These are phyloP conservation scores for Pelagia noctiluca DNA, from an alignment of 30 jellyfish, hydroid and myxozoan species.

Conservation along the genomic window DNA sequence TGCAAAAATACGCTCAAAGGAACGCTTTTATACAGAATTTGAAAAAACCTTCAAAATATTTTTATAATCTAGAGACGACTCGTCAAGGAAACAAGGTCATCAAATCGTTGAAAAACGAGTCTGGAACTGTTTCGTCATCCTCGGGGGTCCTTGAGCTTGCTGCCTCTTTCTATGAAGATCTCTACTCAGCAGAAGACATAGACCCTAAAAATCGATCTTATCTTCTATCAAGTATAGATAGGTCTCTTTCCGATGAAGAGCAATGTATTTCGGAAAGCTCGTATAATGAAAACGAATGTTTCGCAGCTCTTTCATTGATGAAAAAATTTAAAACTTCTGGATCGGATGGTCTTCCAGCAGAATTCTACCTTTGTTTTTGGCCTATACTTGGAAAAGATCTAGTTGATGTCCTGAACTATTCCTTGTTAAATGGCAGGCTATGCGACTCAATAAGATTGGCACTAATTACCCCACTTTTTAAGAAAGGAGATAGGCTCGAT, in stretches of 20 bases:
- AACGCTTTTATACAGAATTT: neutral
- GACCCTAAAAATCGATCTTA: neutral
- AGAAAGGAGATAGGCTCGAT: constrained; percentile 45
- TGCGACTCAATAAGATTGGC: constrained; percentile 37
- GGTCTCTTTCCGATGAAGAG: neutral
- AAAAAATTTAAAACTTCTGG: constrained; percentile 17
- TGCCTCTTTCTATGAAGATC: neutral
- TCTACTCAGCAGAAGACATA: neutral
- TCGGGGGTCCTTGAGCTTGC: neutral
- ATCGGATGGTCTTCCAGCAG: constrained; percentile 38
- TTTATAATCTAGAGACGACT: constrained; percentile 1
- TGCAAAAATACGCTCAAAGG: constrained; percentile 26
- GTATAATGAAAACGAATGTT: neutral
- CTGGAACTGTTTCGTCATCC: neutral
- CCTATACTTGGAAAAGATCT: neutral
- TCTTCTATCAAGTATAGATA: neutral
- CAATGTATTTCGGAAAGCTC: neutral
- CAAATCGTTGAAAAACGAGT: neutral
- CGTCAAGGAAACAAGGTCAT: neutral
- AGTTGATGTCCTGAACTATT: constrained; percentile 12
- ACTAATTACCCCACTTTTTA: neutral
- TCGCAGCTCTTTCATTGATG: neutral
- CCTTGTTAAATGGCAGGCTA: neutral
- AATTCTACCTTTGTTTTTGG: constrained; percentile 14
- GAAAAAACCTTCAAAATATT: neutral